Base-by-base conservation (phyloP, 2,888 invertebrate species). In the Luperina testacea region DNA sequence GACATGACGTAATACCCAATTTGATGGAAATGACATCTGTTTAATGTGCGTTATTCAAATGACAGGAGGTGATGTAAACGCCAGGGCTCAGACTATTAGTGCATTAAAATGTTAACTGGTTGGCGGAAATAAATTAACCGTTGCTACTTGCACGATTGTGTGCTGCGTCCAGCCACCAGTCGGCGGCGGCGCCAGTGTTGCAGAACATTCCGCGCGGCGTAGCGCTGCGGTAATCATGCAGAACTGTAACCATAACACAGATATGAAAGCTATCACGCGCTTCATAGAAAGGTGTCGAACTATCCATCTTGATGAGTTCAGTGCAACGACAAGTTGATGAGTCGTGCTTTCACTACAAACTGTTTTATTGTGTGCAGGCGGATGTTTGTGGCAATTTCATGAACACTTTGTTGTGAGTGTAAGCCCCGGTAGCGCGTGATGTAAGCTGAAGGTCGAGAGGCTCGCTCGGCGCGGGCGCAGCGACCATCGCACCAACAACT, bases 201-300 rank as follows among this genome's bases (percentile, higher is more conserved):
- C 83, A 67, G 86, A 83, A 79, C 86, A 70, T 63, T 57, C 68
- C 74, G 69, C 15, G 48, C 63, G 57, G 77, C 83, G 81, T 53
- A 53, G 53, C 69, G 42, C 65, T 38, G 72, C 75, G 72, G 38
- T 79, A 75, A 68, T 79, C 75, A 75, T 48, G 86, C 84, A 67
- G 38, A 75, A 75, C 79, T 65, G 63, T 38, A 53, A 57, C 38
- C 57, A 71, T 27, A 48, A 57, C 80, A 51, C 9, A 61, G 27
- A 65, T 64, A 64, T 74, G 48, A 59, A 24, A n/a, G 48, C 45
- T 42, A 51, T 20, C 32, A 24, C 61, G 74, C 53, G 38, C 13
- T 57, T 17, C 51, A 61, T n/a, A 51, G 7, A 61, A 15, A 72
- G 11, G 51, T 64, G 51, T 27, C 64, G 24, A 27, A 48, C 20